These are phyloP conservation scores for Cherax destructor DNA, from an alignment of 1,140 invertebrate species.

Conservation along the genomic window DNA sequence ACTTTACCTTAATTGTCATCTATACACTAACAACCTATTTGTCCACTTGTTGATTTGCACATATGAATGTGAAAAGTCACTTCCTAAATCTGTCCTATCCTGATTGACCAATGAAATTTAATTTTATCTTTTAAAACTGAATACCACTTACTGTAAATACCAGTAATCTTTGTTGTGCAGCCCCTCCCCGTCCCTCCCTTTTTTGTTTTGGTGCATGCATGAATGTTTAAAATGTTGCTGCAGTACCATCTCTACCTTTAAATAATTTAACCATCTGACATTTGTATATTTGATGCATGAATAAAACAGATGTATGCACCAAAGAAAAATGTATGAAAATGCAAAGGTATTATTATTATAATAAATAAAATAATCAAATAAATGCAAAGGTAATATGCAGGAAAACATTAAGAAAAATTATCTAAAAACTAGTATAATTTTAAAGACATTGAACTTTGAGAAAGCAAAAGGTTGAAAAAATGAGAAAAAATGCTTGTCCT, in stretches of 20 bases:
- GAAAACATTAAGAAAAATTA: no score
- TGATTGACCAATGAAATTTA: neutral
- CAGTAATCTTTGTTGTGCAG: neutral
- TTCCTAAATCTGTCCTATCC: neutral
- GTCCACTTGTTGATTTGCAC: constrained; percentile 8
- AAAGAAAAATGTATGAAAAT: neutral
- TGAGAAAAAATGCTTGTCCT: neutral
- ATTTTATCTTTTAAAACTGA: neutral
- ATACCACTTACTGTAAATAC: neutral
- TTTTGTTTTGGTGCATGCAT: neutral
- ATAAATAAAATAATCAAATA: neutral
- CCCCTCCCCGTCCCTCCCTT: neutral
- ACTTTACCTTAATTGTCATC: neutral
- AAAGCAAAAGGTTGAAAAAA: neutral
- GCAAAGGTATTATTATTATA: no score
- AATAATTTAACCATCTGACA: neutral
- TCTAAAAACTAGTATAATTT: neutral
- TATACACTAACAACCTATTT: neutral
- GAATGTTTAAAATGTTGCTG: neutral
- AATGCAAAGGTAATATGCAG: neutral
- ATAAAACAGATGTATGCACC: neutral
- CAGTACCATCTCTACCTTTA: neutral
- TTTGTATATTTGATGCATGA: neutral
- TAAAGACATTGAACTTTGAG: neutral
- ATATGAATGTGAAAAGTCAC: neutral